Evolutionary conservation across 23 tunicate genomes (phyloP).

Genomic region (Trididemnum nubilum): DNA sequence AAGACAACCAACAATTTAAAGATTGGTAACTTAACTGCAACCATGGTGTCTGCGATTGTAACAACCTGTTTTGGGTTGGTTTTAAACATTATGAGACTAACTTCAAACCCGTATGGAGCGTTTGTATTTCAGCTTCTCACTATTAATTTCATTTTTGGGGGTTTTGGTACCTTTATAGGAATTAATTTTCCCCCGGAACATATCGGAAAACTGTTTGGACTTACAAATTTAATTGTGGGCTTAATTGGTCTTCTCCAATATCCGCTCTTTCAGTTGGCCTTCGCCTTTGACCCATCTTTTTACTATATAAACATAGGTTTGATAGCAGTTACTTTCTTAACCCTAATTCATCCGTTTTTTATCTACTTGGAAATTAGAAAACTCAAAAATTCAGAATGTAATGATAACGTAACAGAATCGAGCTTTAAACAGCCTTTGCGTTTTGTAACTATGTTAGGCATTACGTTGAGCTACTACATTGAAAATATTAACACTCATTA

Average conservation of each 20-base stretch:
- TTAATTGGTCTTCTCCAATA: neutral
- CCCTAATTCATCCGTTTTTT: constrained; percentile 25
- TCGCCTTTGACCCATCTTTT: neutral
- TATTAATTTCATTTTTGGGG: constrained; percentile 18
- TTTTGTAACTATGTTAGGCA: too few relatives aligned
- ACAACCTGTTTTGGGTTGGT: constrained; percentile 6
- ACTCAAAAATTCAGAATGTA: too few relatives aligned
- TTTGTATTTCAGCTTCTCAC: constrained; percentile 13
- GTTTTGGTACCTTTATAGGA: neutral
- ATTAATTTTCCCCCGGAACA: constrained; percentile 34
- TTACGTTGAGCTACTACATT: too few relatives aligned
- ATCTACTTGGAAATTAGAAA: constrained; percentile 12
- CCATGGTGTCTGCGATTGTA: neutral
- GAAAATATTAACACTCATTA: too few relatives aligned
- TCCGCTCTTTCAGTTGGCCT: constrained; percentile 25
- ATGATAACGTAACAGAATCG: too few relatives aligned
- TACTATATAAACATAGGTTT: constrained; percentile 9
- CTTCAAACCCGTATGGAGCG: neutral
- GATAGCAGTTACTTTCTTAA: neutral
- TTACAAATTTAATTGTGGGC: constrained; percentile 16
- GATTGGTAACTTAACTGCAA: neutral
- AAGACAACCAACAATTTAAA: neutral
- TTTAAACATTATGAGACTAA: neutral
- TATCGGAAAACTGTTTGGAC: constrained; percentile 32
- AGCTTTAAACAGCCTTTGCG: too few relatives aligned